Evolutionary conservation across 1,140 invertebrate genomes (phyloP), one percentile per base, ranked within the genome.

Genomic region (Mactra quadrangularis): DNA sequence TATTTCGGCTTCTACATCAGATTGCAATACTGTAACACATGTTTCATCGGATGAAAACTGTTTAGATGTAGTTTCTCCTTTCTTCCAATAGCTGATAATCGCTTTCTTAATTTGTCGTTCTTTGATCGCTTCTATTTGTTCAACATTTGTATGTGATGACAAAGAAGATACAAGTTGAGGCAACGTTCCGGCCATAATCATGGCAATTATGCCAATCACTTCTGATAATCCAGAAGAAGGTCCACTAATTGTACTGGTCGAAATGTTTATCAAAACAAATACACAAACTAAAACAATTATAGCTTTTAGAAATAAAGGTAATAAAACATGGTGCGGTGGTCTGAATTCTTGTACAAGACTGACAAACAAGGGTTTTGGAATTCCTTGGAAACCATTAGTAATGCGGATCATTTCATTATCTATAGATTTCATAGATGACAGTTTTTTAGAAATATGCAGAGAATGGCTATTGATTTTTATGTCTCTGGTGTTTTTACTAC

Each of bases 181-280:
- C 7, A 79, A 25, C 11, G 77, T 33, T 27, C 77, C 77, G 7
- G 70, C 35, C 6, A 41, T 55, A 38, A 79, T 64, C 15, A 79
- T 66, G 27, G 70, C 68, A n/a, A 79, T 29, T 31, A 79, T 64
- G 64, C 70, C 62, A 62, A 79, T 79, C 19, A 79, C 77, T 29
- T 79, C 77, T 7, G 77, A 70, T 22, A 79, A 31, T 22, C 70
- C 62, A 0, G 77, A 70, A 1, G 77, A 29, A 9, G 77, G 45
- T 17, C 47, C 57, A 29, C 50, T 17, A 15, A 33, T 50, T 17
- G 31, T 55, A 7, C 25, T 50, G 1, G 29, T 6, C 25, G 31
- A 45, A n/a, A 79, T 68, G 25, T 22, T 68, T 3, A 79, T 4
- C 17, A 47, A 29, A 13, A 45, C 53, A 4, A n/a, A 9, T 11